A percentile compares a stretch with the other conserved stretches of the same genome.
phyloP scores from a whole-genome alignment of 2,113 vertebrate species.

The Plotosus lineatus region DNA sequence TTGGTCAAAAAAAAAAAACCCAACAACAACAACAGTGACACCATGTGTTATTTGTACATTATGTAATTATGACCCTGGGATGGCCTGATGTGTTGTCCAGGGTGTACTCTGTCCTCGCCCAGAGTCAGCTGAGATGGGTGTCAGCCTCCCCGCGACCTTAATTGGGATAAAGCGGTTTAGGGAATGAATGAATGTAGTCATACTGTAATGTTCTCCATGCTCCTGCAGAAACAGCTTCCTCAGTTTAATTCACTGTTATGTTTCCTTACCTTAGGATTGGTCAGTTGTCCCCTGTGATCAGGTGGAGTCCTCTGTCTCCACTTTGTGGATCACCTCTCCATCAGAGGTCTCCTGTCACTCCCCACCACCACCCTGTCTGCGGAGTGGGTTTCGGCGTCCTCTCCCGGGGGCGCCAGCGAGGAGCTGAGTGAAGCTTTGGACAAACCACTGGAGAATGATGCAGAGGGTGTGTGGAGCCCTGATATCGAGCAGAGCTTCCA shows the following conservation, averaged over 20 bases:
- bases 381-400: slow-evolving; percentile 86
- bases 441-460: slow-evolving; percentile 96
- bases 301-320: slow-evolving; percentile 40
- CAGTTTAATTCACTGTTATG: slow-evolving; percentile 28
- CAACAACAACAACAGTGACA: no score
- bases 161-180: no score
- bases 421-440: slow-evolving; percentile 86
- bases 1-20: no score
- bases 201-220: no score
- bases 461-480: slow-evolving; percentile 96
- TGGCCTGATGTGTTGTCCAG: no score
- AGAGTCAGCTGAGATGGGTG: no score
- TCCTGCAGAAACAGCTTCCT: no score
- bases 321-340: slow-evolving; percentile 4
- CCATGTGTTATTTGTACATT: no score
- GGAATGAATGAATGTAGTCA: no score
- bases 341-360: slow-evolving; percentile 27
- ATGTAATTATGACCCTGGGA: no score
- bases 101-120: no score
- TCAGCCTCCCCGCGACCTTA: no score
- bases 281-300: slow-evolving; percentile 26
- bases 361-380: slow-evolving; percentile 75
- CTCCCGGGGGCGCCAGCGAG: slow-evolving; percentile 88
- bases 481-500: slow-evolving; percentile 98
- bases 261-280: slow-evolving; percentile 34